A percentile compares a stretch with the other conserved stretches of the same genome.
phyloP scores from a whole-genome alignment of 1,140 invertebrate species.

The Panulirus ornatus region DNA sequence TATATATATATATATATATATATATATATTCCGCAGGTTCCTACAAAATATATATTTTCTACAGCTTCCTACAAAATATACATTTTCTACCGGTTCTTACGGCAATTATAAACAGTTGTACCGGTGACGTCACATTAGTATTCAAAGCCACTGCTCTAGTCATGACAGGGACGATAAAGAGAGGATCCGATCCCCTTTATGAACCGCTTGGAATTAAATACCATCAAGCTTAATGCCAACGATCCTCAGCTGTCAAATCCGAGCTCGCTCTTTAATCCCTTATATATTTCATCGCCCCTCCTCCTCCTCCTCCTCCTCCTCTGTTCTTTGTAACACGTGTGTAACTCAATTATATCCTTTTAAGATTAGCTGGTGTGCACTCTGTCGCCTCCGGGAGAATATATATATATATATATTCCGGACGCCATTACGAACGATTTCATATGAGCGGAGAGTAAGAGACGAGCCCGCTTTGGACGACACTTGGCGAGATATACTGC shows the following conservation, averaged over 20 bases:
- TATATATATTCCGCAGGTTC: no score
- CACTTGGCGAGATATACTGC: neutral
- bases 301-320: neutral
- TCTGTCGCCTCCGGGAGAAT: no score
- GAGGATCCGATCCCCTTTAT: slow-evolving; percentile 11
- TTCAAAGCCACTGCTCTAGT: neutral
- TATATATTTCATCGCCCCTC: neutral
- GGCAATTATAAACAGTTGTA: neutral
- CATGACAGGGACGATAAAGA: slow-evolving; percentile 6
- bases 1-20: no score
- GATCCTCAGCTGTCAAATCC: neutral
- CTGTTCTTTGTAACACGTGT: no score
- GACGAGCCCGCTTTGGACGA: neutral
- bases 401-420: no score
- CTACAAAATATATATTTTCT: no score
- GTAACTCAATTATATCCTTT: no score
- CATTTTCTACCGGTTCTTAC: neutral
- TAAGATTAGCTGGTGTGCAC: no score
- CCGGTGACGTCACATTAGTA: neutral
- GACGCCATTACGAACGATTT: neutral
- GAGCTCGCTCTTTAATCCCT: neutral
- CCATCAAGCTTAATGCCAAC: neutral
- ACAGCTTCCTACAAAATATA: no score
- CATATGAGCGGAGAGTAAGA: neutral
- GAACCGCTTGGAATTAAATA: slow-evolving; percentile 2